A percentile compares a stretch with the other conserved stretches of the same genome.
Conservation (phyloP, 2,113 vertebrate species). For the Phrynocephalus versicolor region DNA sequence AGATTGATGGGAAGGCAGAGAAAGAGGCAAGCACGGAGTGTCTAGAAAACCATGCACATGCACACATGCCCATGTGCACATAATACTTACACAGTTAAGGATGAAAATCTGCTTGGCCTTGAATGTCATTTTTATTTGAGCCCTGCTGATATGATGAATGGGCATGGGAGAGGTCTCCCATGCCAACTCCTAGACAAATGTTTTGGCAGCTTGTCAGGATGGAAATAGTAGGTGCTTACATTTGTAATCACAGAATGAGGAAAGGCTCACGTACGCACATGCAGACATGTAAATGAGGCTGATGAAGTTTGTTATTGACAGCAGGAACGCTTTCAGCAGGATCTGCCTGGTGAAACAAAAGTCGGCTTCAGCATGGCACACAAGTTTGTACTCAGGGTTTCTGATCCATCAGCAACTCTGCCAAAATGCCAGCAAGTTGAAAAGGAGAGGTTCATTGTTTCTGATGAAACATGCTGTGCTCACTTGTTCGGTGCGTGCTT, state of each 20-base stretch:
- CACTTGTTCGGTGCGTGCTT: constrained; percentile 43
- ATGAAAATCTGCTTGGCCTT: constrained; percentile 3
- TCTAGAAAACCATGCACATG: constrained; percentile 14
- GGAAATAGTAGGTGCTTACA: constrained; percentile 80
- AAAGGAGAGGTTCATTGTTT: constrained; percentile 66
- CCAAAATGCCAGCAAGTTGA: constrained; percentile 60
- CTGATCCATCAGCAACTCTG: constrained; percentile 60
- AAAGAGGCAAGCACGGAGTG: constrained; percentile 29
- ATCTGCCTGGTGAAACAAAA: constrained; percentile 61
- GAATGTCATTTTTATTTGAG: constrained; percentile 30
- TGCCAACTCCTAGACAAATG: constrained; percentile 64
- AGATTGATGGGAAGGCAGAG: neutral
- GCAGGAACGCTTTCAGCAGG: constrained; percentile 50
- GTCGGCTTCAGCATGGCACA: constrained; percentile 55
- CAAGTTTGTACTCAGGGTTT: constrained; percentile 52
- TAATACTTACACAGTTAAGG: neutral
- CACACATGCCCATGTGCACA: neutral
- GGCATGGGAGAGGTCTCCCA: constrained; percentile 44
- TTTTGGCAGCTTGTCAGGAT: constrained; percentile 75
- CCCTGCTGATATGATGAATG: constrained; percentile 35
- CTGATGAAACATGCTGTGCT: constrained; percentile 64
- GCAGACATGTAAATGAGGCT: constrained; percentile 43
- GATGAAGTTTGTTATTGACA: constrained; percentile 56
- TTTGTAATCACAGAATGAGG: constrained; percentile 76
- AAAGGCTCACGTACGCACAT: constrained; percentile 76